Percentiles rank a stretch among this genome's conserved stretches.
These are phyloP conservation scores for Antitype chi DNA, from an alignment of 2,888 invertebrate species.

Conservation along the genomic window DNA sequence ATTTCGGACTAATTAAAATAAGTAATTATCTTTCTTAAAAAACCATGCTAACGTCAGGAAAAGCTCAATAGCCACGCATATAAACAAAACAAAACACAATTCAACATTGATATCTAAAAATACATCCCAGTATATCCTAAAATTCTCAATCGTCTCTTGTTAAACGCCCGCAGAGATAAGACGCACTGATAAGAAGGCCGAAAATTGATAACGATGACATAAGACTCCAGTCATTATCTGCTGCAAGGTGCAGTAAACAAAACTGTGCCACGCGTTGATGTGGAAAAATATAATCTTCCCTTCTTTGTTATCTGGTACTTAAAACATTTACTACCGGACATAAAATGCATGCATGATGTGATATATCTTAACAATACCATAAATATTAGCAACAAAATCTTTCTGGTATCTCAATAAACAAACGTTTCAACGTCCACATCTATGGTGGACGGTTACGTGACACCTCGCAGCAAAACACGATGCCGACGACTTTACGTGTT, in stretches of 20 bases:
- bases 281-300: neutral
- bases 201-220: conserved; percentile 58
- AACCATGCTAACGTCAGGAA: neutral
- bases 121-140: conserved; percentile 6
- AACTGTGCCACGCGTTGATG: conserved; percentile 11
- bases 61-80: neutral
- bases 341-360: conserved; percentile 7
- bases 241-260: conserved; percentile 56
- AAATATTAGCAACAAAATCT: neutral
- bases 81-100: neutral
- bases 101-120: conserved; percentile 7
- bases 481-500: too few relatives aligned
- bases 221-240: conserved; percentile 43
- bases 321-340: conserved; percentile 10
- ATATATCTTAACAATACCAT: neutral
- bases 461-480: too few relatives aligned
- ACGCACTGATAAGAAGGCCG: conserved; percentile 48
- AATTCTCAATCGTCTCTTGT: conserved; percentile 27
- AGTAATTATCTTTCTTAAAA: neutral
- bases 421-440: too few relatives aligned
- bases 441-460: too few relatives aligned
- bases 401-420: neutral
- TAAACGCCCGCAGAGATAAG: conserved; percentile 39
- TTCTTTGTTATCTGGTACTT: conserved; percentile 18
- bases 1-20: neutral